Evolutionary conservation across 1,140 invertebrate genomes (phyloP).

Genomic region (Procambarus clarkii): DNA sequence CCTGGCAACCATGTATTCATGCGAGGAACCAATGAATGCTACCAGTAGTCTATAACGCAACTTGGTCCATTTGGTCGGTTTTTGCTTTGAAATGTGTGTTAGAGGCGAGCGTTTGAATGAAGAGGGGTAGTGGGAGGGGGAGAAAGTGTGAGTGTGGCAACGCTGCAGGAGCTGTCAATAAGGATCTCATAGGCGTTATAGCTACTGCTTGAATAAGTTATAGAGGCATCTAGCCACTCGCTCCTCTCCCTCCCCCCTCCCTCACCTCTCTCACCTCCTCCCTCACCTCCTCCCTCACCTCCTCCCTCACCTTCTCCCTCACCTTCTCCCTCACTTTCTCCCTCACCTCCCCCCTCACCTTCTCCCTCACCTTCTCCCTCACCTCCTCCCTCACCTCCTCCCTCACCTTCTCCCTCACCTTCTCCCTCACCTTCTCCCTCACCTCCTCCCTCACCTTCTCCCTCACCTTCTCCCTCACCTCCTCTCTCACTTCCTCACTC

Average conservation of each 20-base stretch:
- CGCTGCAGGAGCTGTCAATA: constrained; percentile 20
- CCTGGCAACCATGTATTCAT: no score
- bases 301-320: neutral
- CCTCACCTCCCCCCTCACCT: neutral
- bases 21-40: neutral
- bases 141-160: neutral
- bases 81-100: neutral
- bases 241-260: neutral
- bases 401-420: neutral
- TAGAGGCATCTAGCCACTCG: neutral
- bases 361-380: neutral
- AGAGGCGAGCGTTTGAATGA: neutral
- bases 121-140: neutral
- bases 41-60: no score
- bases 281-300: neutral
- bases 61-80: neutral
- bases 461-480: neutral
- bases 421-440: neutral
- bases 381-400: neutral
- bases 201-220: constrained; percentile 32
- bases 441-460: neutral
- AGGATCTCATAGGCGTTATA: constrained; percentile 31
- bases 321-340: neutral
- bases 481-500: no score
- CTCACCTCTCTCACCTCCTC: neutral